phyloP scores from a whole-genome alignment of 1,140 invertebrate genomes.

The Brachionus koreanus region DNA sequence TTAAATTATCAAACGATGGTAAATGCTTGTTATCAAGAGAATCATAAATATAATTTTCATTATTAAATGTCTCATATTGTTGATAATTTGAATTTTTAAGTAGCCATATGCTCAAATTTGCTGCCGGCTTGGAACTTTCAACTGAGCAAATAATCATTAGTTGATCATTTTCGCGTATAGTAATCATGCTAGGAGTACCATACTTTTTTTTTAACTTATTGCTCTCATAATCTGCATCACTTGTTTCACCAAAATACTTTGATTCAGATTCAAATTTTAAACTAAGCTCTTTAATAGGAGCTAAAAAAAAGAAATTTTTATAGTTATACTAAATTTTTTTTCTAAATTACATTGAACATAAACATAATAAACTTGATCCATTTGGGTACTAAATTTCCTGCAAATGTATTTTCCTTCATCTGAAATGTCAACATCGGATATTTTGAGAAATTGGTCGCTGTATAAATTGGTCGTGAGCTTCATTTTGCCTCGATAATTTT shows the following conservation, averaged over 20 bases:
- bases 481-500: not conserved
- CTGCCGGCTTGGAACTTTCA: constrained; percentile 33
- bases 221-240: not conserved
- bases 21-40: not conserved
- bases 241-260: constrained; percentile 38
- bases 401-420: constrained; percentile 42
- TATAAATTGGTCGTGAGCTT: not conserved
- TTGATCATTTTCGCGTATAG: constrained; percentile 17
- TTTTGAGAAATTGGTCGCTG: not conserved
- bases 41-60: constrained; percentile 7
- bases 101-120: constrained; percentile 28
- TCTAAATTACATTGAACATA: constrained; percentile 7
- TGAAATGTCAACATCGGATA: not conserved
- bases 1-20: not conserved
- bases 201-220: not conserved
- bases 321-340: not conserved
- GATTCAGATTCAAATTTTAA: constrained; percentile 32
- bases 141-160: not conserved
- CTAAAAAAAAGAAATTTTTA: constrained; percentile 20
- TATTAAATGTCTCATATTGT: constrained; percentile 11
- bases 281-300: constrained; percentile 8
- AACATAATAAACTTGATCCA: constrained; percentile 9
- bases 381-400: constrained; percentile 16
- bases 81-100: constrained; percentile 3
- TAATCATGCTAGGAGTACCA: not conserved